A percentile compares a stretch with the other conserved stretches of the same genome.
These are phyloP conservation scores for Stenodera caucasica DNA, from an alignment of 2,888 invertebrate genomes.

Conservation along the genomic window DNA sequence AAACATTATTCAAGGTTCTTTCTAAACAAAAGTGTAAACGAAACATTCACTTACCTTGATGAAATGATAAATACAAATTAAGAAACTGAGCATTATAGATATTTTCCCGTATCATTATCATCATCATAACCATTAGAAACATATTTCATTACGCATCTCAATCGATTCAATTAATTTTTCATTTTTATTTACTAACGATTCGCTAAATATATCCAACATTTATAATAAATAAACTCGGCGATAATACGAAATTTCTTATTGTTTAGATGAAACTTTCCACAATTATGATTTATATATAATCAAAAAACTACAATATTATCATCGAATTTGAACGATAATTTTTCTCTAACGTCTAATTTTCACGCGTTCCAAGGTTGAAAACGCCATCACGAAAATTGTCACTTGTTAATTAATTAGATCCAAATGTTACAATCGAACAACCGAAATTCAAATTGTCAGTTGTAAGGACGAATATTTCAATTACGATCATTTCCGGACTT, in stretches of 20 bases:
- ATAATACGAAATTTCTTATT: neutral
- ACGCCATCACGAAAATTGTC: neutral
- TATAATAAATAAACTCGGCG: too few relatives aligned
- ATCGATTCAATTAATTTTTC: too few relatives aligned
- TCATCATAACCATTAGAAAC: too few relatives aligned
- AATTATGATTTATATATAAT: neutral
- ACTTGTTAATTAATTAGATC: neutral
- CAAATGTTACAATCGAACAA: neutral
- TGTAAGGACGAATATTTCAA: too few relatives aligned
- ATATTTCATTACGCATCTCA: too few relatives aligned
- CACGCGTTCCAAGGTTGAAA: neutral
- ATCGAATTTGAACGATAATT: too few relatives aligned
- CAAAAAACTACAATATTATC: neutral
- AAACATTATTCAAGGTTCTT: constrained; percentile 44
- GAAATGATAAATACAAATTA: constrained; percentile 39
- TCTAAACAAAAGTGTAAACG: constrained; percentile 44
- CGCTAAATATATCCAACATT: neutral
- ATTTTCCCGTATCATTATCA: constrained; percentile 20
- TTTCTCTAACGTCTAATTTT: too few relatives aligned
- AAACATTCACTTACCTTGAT: constrained; percentile 46
- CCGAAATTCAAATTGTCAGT: neutral
- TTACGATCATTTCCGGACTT: too few relatives aligned
- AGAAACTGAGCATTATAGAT: constrained; percentile 24
- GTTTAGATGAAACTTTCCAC: neutral
- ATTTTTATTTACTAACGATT: neutral